Evolutionary conservation across 2,113 vertebrate genomes (phyloP), one percentile per base, ranked within the genome.

Genomic region (Castor canadensis): DNA sequence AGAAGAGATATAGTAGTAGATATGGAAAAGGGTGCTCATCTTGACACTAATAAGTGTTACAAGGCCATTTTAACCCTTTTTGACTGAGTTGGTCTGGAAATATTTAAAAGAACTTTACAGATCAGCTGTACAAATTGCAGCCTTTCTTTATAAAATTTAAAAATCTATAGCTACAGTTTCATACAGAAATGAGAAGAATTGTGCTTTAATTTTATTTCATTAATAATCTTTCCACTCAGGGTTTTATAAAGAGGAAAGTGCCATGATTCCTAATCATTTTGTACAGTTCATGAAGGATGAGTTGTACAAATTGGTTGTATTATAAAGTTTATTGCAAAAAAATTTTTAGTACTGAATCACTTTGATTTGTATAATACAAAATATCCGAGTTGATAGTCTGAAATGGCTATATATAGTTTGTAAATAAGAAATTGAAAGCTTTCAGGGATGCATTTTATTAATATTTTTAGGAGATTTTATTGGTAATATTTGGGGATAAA

Each of bases 1-100:
- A 97, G 97, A 40, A 90, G 98, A 38, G 98, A 98, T 35, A n/a
- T n/a, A 81, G 80, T 60, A 95, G 98, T 97, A 95, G 99, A 49
- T 99, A 99, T 26, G 95, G 97, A 56, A 98, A 97, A 67, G 99
- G 99, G 99, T 98, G 98, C 67, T 98, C 92, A 0, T 38, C 98
- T 0, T 95, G 96, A 64, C 98, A 98, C 45, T 98, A 67, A 72
- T 5, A 4, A 81, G 26, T 1, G 1, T 9, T 22, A 5, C 43
- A 86, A 81, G 0, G 22, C 90, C 92, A 80, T 75, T 91, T 64
- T 60, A 52, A 62, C 80, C 1, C 3, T 43, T 77, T 69, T 82
- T 94, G 72, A n/a, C 52, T 73, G 43, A 40, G 40, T 54, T 80
- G 84, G 16, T 54, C n/a, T 69, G 67, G 4, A 1, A 11, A 43